Evolutionary conservation across 2,797 vertebrate genomes (phyloP), one percentile per base, ranked within the genome.

Genomic region (Phaenicophaeus curvirostris): DNA sequence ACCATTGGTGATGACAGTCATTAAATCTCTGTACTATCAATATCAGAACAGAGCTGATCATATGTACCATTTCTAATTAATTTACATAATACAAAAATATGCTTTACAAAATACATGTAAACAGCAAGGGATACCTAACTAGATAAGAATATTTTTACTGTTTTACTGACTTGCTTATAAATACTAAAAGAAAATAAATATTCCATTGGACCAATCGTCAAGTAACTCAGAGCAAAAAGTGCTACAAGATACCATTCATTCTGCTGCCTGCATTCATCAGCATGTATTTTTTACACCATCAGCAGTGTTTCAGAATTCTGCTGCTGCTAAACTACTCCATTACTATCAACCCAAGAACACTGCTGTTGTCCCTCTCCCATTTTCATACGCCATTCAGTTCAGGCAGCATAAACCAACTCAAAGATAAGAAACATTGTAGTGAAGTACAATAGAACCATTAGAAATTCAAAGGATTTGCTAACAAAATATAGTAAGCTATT

Each of bases 1-100:
- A 77, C 85, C 51, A 66, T 5, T 57, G 67, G 41, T 75, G 71
- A 81, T 80, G 57, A 87, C 18, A 89, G 37, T 37, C 67, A 85
- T 67, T 85, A 90, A 77, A 94, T 93, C 85, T 84, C 79, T 88
- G 78, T 59, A 82, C 42, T 67, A 63, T 44, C 90, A 75, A 25
- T 79, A 86, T 35, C 6, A 3, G 37, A 90, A 31, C 80, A 73
- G 51, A 91, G 65, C 25, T 86, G 69, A 87, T 80, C 41, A 28
- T 37, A 69, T 2, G 37, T 67, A 53, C 15, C 35, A 62, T 54
- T 92, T 71, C 58, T 85, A 87, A 89, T 35, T 80, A 31, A 65
- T 74, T 59, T 51, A 48, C 21, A 51, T 27, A 48, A 77, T 17
- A 27, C 39, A 54, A 31, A 94, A 89, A 39, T 4, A 77, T 3